phyloP scores from a whole-genome alignment of 2,113 vertebrate species.

The Crotalus viridis region DNA sequence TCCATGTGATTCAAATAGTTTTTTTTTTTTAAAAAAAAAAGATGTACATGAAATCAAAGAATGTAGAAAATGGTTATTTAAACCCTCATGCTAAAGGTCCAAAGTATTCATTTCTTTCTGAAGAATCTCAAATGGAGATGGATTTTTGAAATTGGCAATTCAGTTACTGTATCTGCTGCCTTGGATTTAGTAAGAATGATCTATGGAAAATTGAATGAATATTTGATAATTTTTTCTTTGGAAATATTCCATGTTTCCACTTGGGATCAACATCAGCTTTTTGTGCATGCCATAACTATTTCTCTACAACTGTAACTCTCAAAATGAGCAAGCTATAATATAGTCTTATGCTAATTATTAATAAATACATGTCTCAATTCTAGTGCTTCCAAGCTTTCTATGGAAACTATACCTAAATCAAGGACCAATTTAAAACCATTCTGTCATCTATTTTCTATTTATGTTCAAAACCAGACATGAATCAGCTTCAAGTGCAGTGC shows the following conservation, averaged over 20 bases:
- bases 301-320: slow-evolving; percentile 28
- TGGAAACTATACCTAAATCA: slow-evolving; percentile 51
- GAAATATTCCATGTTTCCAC: slow-evolving; percentile 3
- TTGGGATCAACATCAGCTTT: slow-evolving; percentile 48
- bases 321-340: neutral
- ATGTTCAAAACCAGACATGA: slow-evolving; percentile 55
- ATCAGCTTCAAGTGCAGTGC: slow-evolving; percentile 60
- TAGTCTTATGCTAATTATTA: slow-evolving; percentile 51
- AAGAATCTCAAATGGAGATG: slow-evolving; percentile 15
- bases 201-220: slow-evolving; percentile 1
- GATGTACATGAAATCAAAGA: slow-evolving; percentile 68
- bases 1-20: neutral
- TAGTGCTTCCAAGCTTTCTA: slow-evolving; percentile 64
- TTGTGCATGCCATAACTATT: slow-evolving; percentile 48
- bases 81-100: slow-evolving; percentile 67
- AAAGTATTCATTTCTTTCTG: slow-evolving; percentile 57
- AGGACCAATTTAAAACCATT: slow-evolving; percentile 70
- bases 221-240: neutral
- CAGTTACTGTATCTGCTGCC: slow-evolving; percentile 16
- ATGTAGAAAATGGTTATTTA: slow-evolving; percentile 63
- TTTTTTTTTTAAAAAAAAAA: slow-evolving; percentile 51
- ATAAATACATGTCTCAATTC: slow-evolving; percentile 57
- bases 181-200: slow-evolving; percentile 23
- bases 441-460: slow-evolving; percentile 64
- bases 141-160: slow-evolving; percentile 29